Conservation (phyloP, 1,140 invertebrate species). For the Psilanteris sp. region DNA sequence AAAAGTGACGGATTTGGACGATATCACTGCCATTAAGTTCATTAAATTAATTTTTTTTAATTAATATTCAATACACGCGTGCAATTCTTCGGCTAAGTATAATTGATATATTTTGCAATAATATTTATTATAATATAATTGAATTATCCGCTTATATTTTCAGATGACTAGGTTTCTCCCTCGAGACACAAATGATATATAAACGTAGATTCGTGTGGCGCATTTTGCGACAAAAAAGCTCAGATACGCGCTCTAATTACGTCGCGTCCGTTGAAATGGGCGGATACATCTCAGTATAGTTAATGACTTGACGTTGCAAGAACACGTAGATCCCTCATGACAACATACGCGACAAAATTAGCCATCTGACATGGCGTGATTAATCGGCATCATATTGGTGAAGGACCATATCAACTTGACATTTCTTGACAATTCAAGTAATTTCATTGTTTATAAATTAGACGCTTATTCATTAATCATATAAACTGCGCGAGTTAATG, state of each 20-base stretch:
- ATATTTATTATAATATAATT: conserved; percentile 3
- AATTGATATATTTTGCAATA: not conserved
- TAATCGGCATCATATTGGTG: conserved; percentile 42
- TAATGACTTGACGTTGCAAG: conserved; percentile 53
- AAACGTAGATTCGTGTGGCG: conserved; percentile 3
- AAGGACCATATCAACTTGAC: conserved; percentile 17
- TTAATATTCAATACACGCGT: too few relatives aligned
- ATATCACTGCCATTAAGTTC: too few relatives aligned
- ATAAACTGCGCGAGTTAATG: too few relatives aligned
- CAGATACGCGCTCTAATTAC: conserved; percentile 50
- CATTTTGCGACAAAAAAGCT: conserved; percentile 27
- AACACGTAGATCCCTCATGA: conserved; percentile 51
- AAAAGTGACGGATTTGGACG: too few relatives aligned
- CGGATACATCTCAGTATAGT: conserved; percentile 47
- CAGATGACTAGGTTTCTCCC: not conserved
- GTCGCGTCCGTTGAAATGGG: conserved; percentile 43
- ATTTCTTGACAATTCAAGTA: conserved; percentile 30
- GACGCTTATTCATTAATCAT: conserved; percentile 10
- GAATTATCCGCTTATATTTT: conserved; percentile 8
- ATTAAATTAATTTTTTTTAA: too few relatives aligned
- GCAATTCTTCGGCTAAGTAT: too few relatives aligned
- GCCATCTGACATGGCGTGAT: conserved; percentile 48
- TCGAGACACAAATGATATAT: conserved; percentile 18
- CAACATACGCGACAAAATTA: conserved; percentile 53
- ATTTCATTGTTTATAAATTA: conserved; percentile 36